phyloP scores from a whole-genome alignment of 2,888 invertebrate genomes.

The Camponotus fellah region DNA sequence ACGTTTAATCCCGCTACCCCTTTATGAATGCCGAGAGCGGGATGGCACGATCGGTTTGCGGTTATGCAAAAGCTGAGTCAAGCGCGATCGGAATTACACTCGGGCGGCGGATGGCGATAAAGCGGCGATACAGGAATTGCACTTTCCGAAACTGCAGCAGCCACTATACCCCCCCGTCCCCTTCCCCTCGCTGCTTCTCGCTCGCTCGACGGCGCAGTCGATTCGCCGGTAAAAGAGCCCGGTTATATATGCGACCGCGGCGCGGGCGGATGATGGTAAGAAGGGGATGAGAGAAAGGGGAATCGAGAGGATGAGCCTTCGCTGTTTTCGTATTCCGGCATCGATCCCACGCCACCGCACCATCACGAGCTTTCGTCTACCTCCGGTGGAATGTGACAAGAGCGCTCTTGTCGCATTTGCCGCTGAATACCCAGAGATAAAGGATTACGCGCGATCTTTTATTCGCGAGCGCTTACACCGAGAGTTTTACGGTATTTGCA shows the following conservation, averaged over 20 bases:
- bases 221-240: constrained; percentile 69
- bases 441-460: constrained; percentile 64
- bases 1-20: constrained; percentile 56
- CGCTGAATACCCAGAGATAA: constrained; percentile 53
- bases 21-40: constrained; percentile 74
- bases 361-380: constrained; percentile 35
- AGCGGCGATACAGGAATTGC: constrained; percentile 75
- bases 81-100: constrained; percentile 78
- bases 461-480: constrained; percentile 42
- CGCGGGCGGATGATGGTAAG: constrained; percentile 41
- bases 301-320: constrained; percentile 59
- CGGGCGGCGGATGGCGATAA: constrained; percentile 72
- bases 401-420: constrained; percentile 52
- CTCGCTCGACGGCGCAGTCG: constrained; percentile 52
- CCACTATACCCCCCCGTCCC: not conserved
- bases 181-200: not conserved
- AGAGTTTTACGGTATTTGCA: constrained; percentile 43
- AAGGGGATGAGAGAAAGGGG: constrained; percentile 20
- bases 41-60: constrained; percentile 70
- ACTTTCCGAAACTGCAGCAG: constrained; percentile 71
- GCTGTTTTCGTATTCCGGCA: constrained; percentile 76
- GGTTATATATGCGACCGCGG: constrained; percentile 71
- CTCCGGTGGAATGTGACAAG: constrained; percentile 49
- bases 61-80: constrained; percentile 78
- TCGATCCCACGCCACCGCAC: constrained; percentile 68